Base-by-base conservation (phyloP, 2,888 invertebrate species). In the Lasioglossum malachurum region DNA sequence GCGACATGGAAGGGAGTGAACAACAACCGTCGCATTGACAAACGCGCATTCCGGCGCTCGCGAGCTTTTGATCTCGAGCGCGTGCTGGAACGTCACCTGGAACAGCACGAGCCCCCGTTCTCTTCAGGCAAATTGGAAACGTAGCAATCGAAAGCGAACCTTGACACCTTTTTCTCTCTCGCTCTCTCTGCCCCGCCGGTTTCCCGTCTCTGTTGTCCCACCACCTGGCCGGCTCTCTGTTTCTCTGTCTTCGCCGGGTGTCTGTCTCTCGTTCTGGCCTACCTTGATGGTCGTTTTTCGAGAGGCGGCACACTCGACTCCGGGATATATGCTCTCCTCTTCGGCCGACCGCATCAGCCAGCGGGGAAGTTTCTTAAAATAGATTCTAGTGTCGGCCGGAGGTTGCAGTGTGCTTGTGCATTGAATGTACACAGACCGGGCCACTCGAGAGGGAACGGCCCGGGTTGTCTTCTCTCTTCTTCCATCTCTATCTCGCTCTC, bases 71-170 rank as follows among this genome's bases (percentile, higher is more conserved):
- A 84, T 84, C 60, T 60, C 60, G 76, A 76, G 79, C 79, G 73
- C 69, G 75, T 74, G 78, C 69, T 76, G 78, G 64, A 73, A 78
- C 44, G 44, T 84, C 84, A 78, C 75, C 83, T 83, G 83, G 78
- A 75, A 84, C 84, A 64, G 57, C 82, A 57, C 69, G 53, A 69
- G 67, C 71, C 76, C 35, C 57, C 80, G 80, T 76, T 80, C 85
- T 77, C 78, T 88, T 85, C 87, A 87, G 78, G 79, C 82, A 90
- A 92, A 92, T 90, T 91, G 90, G 87, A 90, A 90, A 89, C 87
- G 89, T 90, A 90, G 89, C 90, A 92, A 93, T 94, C 94, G 93
- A 92, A 93, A 93, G 89, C 89, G 91, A 92, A 94, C 94, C 94
- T 94, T 94, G 94, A 93, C 93, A 93, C 91, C 93, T 89, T 88